These are phyloP conservation scores for Bostrychus sinensis DNA, from an alignment of 2,113 vertebrate species.

Conservation along the genomic window DNA sequence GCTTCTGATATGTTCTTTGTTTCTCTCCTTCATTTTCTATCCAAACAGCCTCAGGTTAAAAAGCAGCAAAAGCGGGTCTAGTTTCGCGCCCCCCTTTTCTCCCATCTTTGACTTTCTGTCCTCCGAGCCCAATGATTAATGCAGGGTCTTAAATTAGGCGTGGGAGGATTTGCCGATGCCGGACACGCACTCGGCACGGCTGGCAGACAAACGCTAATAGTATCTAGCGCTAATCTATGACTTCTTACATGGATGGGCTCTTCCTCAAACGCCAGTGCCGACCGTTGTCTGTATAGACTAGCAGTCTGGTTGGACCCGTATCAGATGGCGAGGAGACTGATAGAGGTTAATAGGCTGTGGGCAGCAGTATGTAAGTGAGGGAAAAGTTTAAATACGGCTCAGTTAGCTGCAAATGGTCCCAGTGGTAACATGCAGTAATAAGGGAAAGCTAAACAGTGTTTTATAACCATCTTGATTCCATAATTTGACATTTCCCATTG, in stretches of 20 bases:
- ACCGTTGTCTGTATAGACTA: conserved; percentile 68
- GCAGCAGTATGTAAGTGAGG: conserved; percentile 29
- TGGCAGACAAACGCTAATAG: conserved; percentile 69
- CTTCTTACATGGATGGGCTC: conserved; percentile 73
- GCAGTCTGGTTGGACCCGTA: conserved; percentile 60
- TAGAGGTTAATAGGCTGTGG: conserved; percentile 62
- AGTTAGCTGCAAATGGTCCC: conserved; percentile 32
- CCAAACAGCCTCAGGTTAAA: conserved; percentile 82
- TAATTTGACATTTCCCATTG: conserved; percentile 7
- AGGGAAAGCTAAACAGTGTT: conserved; percentile 13
- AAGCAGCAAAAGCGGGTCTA: conserved; percentile 66
- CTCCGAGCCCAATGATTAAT: conserved; percentile 78
- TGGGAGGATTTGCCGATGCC: conserved; percentile 74
- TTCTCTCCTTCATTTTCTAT: conserved; percentile 46
- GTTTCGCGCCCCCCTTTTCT: conserved; percentile 44
- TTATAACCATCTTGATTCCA: conserved; percentile 9
- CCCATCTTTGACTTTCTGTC: conserved; percentile 81
- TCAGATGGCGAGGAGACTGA: conserved; percentile 73
- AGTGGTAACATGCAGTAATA: conserved; percentile 25
- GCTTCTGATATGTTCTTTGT: conserved; percentile 57
- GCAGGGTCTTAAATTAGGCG: conserved; percentile 77
- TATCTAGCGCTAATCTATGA: conserved; percentile 77
- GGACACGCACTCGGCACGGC: conserved; percentile 65
- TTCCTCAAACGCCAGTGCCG: conserved; percentile 75
- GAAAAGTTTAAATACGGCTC: conserved; percentile 50